Evolutionary conservation across 2,113 vertebrate species (phyloP), one percentile per base, ranked within the genome.

Genomic region (Empidonax traillii): DNA sequence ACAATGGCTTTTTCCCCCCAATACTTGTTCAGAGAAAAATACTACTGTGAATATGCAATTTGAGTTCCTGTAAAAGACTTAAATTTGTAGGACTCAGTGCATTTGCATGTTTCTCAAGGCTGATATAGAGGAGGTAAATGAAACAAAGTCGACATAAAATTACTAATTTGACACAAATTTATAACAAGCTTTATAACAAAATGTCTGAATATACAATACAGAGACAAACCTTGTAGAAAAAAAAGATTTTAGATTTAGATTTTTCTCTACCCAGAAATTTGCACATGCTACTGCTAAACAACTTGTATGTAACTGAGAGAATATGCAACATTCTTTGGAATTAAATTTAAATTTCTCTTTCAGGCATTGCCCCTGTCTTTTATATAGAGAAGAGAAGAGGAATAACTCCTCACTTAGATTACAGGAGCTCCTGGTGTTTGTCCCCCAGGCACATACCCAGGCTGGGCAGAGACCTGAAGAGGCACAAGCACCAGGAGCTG

Each of bases 61-160:
- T 3, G 1, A 93, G 89, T 47, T 72, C 44, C 53, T 91, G 72
- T 86, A 72, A 46, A 71, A 74, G 53, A 66, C 15, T 58, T 51
- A 21, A 2, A 65, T 83, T 88, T 58, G 73, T 71, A 91, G n/a
- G 12, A 78, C 39, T 78, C 67, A 55, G 75, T 69, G 79, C 35
- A 84, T 76, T 37, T 81, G 18, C 33, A 27, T 23, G n/a, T 86
- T 93, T 83, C 43, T 81, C 49, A 92, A 90, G 47, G 62, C n/a
- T 68, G 77, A 62, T 31, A 68, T 8, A 84, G 16, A 43, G 39
- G 28, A 92, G 25, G 35, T 63, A 87, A 93, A 75, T 63, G 46
- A 96, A 96, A 84, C 15, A 22, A 69, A 95, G n/a, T 58, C 65
- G 67, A 87, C 10, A 78, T 75, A 87, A 84, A 87, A 89, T 68